A percentile compares a stretch with the other conserved stretches of the same genome.
Evolutionary conservation across 2,797 vertebrate species (phyloP).

Genomic region (Martes flavigula): DNA sequence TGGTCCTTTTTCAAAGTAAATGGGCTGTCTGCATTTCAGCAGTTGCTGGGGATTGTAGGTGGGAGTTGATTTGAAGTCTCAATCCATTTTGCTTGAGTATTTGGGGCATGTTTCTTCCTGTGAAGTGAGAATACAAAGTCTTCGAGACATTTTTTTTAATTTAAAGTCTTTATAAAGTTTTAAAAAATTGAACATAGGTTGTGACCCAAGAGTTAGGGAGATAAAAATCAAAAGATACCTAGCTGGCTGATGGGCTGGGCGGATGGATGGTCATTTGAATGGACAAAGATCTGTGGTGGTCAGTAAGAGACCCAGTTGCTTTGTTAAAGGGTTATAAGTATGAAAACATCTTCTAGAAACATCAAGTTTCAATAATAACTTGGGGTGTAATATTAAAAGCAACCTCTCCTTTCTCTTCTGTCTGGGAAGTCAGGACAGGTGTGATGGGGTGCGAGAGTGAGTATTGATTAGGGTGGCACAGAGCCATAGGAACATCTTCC

Average conservation of each 20-base stretch:
- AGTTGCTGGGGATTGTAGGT: background rate
- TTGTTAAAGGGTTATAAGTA: background rate
- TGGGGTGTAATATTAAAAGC: background rate
- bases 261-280: background rate
- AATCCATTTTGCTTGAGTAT: background rate
- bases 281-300: background rate
- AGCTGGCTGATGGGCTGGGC: background rate
- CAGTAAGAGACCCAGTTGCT: background rate
- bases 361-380: background rate
- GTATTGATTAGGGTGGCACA: background rate
- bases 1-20: background rate
- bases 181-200: background rate
- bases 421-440: background rate
- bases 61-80: background rate
- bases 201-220: background rate
- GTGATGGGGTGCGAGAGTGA: background rate
- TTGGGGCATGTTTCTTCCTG: background rate
- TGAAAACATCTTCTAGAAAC: slow-evolving; percentile 38
- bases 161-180: background rate
- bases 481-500: background rate
- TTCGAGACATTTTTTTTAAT: background rate
- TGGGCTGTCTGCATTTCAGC: background rate
- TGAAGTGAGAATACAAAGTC: background rate
- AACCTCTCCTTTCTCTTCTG: background rate
- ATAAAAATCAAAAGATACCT: background rate